Conservation (phyloP, 2,888 invertebrate species). For the Globia sparganii region DNA sequence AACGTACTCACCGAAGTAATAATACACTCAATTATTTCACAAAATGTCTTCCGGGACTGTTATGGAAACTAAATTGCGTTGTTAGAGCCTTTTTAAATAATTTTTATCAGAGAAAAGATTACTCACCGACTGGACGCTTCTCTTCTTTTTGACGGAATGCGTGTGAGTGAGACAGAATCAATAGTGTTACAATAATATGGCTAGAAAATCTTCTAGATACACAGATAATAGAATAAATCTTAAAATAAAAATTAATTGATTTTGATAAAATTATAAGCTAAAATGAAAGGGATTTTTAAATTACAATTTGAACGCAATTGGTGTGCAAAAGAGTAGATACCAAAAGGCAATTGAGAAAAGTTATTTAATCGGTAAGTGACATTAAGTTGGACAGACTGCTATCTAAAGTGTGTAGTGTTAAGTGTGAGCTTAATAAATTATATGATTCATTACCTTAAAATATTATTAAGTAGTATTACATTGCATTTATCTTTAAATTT, state of each 20-base stretch:
- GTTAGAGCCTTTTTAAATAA: constrained; percentile 41
- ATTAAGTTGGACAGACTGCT: neutral
- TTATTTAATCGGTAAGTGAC: neutral
- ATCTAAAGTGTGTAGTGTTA: too few species aligned
- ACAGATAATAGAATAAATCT: neutral
- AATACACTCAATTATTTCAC: constrained; percentile 44
- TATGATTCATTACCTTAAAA: neutral
- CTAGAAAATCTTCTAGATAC: constrained; percentile 33
- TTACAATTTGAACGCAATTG: neutral
- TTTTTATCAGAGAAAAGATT: constrained; percentile 74
- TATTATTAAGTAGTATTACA: neutral
- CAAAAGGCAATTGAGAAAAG: neutral
- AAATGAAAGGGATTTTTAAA: neutral
- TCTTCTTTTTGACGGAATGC: constrained; percentile 82
- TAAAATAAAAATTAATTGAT: neutral
- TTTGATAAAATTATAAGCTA: neutral
- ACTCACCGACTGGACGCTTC: constrained; percentile 83
- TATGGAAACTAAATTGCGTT: constrained; percentile 36
- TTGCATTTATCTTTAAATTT: neutral
- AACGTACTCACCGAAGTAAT: constrained; percentile 63
- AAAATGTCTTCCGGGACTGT: constrained; percentile 38
- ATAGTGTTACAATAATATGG: constrained; percentile 63
- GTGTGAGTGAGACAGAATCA: constrained; percentile 70
- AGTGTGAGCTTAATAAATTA: too few species aligned
- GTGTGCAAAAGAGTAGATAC: neutral